Conservation (phyloP, 2,113 vertebrate genomes). For the Gallinago jamesoni region DNA sequence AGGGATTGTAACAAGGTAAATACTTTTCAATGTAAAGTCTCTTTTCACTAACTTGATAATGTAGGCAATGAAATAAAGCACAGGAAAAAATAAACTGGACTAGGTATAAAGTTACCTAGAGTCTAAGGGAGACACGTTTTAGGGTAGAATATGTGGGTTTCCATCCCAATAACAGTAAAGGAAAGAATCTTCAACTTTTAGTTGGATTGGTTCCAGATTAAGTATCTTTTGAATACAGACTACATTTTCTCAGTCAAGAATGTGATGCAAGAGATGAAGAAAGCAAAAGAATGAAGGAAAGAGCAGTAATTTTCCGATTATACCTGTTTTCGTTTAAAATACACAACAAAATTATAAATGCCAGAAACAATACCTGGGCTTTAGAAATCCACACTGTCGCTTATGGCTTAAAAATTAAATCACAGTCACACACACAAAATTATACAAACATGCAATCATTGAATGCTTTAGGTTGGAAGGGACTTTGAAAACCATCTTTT, state of each 20-base stretch:
- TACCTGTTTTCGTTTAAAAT: not conserved
- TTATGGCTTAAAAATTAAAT: not conserved
- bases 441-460: too few relatives aligned
- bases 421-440: not conserved
- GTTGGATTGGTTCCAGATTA: not conserved
- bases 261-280: not conserved
- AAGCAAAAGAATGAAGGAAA: not conserved
- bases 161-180: not conserved
- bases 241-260: not conserved
- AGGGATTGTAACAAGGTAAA: not conserved
- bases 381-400: not conserved
- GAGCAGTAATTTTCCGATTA: not conserved
- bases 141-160: not conserved
- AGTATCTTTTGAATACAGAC: not conserved
- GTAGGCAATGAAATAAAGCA: not conserved
- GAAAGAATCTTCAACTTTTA: not conserved
- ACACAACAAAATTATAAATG: rapidly evolving
- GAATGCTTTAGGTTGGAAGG: too few relatives aligned
- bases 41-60: not conserved
- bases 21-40: not conserved
- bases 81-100: not conserved
- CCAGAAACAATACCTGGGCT: not conserved
- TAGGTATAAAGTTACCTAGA: not conserved
- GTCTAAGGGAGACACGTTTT: not conserved
- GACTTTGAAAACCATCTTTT: too few relatives aligned